These are phyloP conservation scores for Cacajao melanocephalus DNA, from an alignment of 2,797 vertebrate genomes.

Conservation along the genomic window DNA sequence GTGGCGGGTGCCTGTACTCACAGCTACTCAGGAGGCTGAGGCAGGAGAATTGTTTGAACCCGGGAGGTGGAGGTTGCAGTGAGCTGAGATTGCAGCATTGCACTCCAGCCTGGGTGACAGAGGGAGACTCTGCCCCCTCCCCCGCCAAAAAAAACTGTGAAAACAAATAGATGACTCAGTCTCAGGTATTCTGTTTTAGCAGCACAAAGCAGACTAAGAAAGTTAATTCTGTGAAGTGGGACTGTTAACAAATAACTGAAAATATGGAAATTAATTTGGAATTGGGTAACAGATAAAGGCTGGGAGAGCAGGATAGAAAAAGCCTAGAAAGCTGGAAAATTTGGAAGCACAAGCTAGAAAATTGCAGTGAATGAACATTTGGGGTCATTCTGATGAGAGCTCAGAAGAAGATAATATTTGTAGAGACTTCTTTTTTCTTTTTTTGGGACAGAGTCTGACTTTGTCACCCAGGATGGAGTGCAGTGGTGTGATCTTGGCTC, in stretches of 20 bases:
- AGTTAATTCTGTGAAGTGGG: background rate
- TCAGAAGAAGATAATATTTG: background rate
- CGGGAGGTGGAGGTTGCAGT: background rate
- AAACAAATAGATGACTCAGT: background rate
- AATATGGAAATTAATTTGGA: background rate
- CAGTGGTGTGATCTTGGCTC: too few relatives aligned
- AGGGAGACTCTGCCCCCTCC: background rate
- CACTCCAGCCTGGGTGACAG: background rate
- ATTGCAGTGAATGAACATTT: background rate
- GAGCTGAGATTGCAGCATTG: background rate
- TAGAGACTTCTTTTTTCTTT: background rate
- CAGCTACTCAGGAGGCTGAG: background rate
- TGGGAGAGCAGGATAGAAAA: background rate
- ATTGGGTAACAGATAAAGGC: background rate
- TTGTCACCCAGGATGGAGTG: too few relatives aligned
- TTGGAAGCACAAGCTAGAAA: background rate
- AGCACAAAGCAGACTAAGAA: background rate
- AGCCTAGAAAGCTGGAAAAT: background rate
- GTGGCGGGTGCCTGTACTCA: background rate
- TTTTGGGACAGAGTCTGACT: too few relatives aligned
- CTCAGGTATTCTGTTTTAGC: background rate
- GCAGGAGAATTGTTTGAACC: background rate
- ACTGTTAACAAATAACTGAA: background rate
- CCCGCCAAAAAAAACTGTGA: background rate
- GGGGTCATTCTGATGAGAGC: background rate